A percentile compares a stretch with the other conserved stretches of the same genome.
phyloP scores from a whole-genome alignment of 2,797 vertebrate genomes.

The Eremophila alpestris region DNA sequence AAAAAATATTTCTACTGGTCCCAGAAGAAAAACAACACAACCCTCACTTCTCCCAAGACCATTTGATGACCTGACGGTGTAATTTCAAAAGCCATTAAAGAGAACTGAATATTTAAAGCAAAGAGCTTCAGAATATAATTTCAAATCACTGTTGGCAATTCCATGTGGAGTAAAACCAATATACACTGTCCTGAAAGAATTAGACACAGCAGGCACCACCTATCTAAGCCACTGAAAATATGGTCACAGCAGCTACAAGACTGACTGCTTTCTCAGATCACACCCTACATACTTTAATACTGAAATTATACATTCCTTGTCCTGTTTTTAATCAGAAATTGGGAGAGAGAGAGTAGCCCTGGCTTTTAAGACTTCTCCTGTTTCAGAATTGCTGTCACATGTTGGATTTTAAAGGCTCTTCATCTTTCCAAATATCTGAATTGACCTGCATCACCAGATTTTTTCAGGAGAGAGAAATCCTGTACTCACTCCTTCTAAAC shows the following conservation, averaged over 20 bases:
- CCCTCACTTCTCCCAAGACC: conserved; percentile 7
- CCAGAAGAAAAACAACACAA: not conserved
- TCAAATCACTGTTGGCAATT: conserved; percentile 23
- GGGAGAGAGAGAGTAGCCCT: not conserved
- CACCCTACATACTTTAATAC: not conserved
- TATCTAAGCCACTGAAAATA: conserved; percentile 46
- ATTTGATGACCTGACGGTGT: not conserved
- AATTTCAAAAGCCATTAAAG: conserved; percentile 33
- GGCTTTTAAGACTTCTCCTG: not conserved
- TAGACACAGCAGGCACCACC: conserved; percentile 21
- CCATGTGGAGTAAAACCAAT: not conserved
- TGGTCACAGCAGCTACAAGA: not conserved
- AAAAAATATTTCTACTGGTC: not conserved
- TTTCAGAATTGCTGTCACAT: conserved; percentile 4
- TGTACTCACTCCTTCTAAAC: not conserved
- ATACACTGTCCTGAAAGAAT: conserved; percentile 3
- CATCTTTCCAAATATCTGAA: not conserved
- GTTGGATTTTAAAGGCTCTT: conserved; percentile 6
- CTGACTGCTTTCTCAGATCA: not conserved
- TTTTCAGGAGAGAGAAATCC: not conserved
- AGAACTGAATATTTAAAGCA: not conserved
- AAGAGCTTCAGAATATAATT: conserved; percentile 2
- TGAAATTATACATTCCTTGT: conserved; percentile 16
- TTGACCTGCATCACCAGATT: not conserved
- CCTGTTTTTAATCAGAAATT: conserved; percentile 4